Base-by-base conservation (phyloP, 2,113 vertebrate species). In the Cygnus buccinator region DNA sequence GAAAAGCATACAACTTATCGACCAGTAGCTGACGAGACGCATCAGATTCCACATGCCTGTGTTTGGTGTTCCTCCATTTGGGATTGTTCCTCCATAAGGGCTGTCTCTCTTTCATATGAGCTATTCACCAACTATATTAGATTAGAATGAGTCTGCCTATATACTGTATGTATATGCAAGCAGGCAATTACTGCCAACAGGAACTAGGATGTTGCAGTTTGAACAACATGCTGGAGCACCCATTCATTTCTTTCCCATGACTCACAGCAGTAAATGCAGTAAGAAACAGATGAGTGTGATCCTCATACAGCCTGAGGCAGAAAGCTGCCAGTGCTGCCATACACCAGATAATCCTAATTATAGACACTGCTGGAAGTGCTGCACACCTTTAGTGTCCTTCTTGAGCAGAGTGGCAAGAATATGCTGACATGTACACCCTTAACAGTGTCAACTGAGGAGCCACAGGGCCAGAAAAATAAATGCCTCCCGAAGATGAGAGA, bases 1-100 rank as follows among this genome's bases (percentile, higher is more conserved):
- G 37, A 74, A 66, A 76, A 43, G 8, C 7, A 1, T 25, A 15
- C 1, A 4, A 22, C 3, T 55, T 28, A 54, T 7, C 1, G 1
- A 13, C 35, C 19, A 57, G 48, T 18, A 72, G 63, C 11, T 72
- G 39, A 52, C 8, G 13, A 85, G 22, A 67, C 21, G 25, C 7
- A 29, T 18, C 20, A 83, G 31, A 33, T 70, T 46, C 11, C 10
- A 55, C 1, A 2, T 26, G 8, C 23, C 25, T 63, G 1, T 63
- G 44, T 86, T 50, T 50, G 15, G 4, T 70, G 55, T 59, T 83
- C 23, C 39, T 91, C 37, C 25, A 22, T 37, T 20, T 61, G 43
- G 43, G 65, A n/a, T 21, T 48, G 46, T 21, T 48, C 46, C 46
- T 48, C 46, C 46, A 48, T 43, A 17, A 43, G 31, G 11, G 3